These are phyloP conservation scores for Oncopeltus fasciatus DNA, from an alignment of 1,140 invertebrate species.

Conservation along the genomic window DNA sequence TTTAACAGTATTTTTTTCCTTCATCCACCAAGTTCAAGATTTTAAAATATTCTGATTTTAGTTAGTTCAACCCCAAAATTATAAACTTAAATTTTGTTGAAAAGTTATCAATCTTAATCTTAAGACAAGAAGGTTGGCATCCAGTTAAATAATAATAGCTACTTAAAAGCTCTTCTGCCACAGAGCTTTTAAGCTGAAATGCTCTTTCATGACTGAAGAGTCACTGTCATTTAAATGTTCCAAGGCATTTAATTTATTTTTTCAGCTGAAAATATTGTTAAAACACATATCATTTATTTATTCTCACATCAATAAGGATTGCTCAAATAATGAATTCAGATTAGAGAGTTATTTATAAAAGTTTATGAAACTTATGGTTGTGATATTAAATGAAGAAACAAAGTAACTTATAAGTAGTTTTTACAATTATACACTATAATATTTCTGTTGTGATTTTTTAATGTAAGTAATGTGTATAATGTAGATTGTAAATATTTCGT, in stretches of 20 bases:
- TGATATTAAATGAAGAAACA: neutral
- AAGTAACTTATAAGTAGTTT: neutral
- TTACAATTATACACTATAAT: neutral
- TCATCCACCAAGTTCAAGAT: too few relatives aligned
- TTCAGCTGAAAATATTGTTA: neutral
- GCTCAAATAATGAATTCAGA: neutral
- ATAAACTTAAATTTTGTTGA: too few relatives aligned
- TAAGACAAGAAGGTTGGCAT: too few relatives aligned
- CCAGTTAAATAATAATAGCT: too few relatives aligned
- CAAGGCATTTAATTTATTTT: neutral
- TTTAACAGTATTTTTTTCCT: too few relatives aligned
- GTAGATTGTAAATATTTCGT: neutral
- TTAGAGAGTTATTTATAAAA: neutral
- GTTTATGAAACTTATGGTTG: neutral
- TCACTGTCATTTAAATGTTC: too few relatives aligned
- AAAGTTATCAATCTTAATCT: too few relatives aligned
- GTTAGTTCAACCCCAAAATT: too few relatives aligned
- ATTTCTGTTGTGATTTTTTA: neutral
- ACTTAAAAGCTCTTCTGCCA: too few relatives aligned
- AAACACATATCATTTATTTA: neutral
- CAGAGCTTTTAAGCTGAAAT: too few relatives aligned
- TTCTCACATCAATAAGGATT: neutral
- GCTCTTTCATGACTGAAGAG: too few relatives aligned
- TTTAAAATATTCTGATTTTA: too few relatives aligned
- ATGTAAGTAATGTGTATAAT: neutral